Evolutionary conservation across 1,140 invertebrate species (phyloP).

Genomic region (Panonychus citri): DNA sequence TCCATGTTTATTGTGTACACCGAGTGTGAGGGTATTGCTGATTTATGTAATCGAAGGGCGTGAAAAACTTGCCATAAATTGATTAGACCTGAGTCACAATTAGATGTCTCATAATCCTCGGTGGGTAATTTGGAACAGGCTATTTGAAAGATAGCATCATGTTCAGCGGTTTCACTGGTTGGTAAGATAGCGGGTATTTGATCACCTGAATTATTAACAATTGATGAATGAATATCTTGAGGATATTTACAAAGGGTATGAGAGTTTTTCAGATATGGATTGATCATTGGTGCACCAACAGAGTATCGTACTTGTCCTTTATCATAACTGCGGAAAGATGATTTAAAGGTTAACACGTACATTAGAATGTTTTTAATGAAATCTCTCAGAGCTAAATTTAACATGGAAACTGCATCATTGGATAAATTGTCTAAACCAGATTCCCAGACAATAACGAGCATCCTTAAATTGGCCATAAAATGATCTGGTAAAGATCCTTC

Average conservation of each 20-base stretch:
- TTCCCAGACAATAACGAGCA: slow-evolving; percentile 58
- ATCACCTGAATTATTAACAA: background rate
- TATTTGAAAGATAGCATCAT: slow-evolving; percentile 1
- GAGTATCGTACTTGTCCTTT: slow-evolving; percentile 41
- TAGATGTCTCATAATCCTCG: background rate
- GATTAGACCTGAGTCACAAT: background rate
- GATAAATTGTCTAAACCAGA: slow-evolving; percentile 49
- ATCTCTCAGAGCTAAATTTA: slow-evolving; percentile 41
- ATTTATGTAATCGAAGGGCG: background rate
- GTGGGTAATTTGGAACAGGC: background rate
- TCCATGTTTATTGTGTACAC: slow-evolving; percentile 3
- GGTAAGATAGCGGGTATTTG: background rate
- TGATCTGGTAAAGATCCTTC: slow-evolving; percentile 41
- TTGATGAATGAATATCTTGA: background rate
- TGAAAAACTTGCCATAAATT: slow-evolving; percentile 5
- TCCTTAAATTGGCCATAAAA: slow-evolving; percentile 45
- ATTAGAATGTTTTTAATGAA: slow-evolving; percentile 37
- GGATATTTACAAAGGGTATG: background rate
- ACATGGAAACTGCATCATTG: slow-evolving; percentile 43
- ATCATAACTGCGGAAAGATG: slow-evolving; percentile 39
- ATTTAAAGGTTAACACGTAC: slow-evolving; percentile 39
- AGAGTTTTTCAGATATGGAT: slow-evolving; percentile 40
- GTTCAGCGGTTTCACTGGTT: background rate
- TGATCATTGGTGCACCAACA: slow-evolving; percentile 39
- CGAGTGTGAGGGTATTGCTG: background rate